Evolutionary conservation across 2,888 invertebrate species (phyloP).

Genomic region (Eupeodes latifasciatus): DNA sequence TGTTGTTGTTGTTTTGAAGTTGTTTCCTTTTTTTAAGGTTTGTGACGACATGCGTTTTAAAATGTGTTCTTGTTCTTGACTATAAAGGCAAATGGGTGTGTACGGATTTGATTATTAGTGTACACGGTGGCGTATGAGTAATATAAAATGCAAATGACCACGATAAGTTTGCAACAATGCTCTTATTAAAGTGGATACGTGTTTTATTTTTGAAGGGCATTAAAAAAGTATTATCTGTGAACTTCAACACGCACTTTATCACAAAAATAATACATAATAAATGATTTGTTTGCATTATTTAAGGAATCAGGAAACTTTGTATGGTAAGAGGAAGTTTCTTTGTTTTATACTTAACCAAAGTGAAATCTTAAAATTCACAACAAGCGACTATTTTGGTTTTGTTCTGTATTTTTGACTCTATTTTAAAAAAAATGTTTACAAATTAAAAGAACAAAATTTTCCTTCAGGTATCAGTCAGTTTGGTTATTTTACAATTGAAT

Average conservation of each 20-base stretch:
- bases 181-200: background rate
- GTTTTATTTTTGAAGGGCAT: slow-evolving; percentile 2
- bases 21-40: background rate
- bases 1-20: background rate
- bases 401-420: too few species aligned
- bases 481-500: too few species aligned
- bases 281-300: too few species aligned
- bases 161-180: slow-evolving; percentile 19
- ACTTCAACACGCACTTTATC: background rate
- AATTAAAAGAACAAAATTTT: too few species aligned
- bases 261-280: background rate
- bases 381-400: too few species aligned
- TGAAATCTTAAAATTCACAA: too few species aligned
- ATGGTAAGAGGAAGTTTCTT: too few species aligned
- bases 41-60: slow-evolving; percentile 2
- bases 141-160: slow-evolving; percentile 23
- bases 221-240: background rate
- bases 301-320: too few species aligned
- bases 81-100: slow-evolving; percentile 8
- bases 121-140: slow-evolving; percentile 25
- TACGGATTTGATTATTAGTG: background rate
- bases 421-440: too few species aligned
- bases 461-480: too few species aligned
- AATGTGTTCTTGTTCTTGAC: background rate
- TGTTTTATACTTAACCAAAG: too few species aligned